Base-by-base conservation (phyloP, 2,888 invertebrate species). In the Volucella inflata region DNA sequence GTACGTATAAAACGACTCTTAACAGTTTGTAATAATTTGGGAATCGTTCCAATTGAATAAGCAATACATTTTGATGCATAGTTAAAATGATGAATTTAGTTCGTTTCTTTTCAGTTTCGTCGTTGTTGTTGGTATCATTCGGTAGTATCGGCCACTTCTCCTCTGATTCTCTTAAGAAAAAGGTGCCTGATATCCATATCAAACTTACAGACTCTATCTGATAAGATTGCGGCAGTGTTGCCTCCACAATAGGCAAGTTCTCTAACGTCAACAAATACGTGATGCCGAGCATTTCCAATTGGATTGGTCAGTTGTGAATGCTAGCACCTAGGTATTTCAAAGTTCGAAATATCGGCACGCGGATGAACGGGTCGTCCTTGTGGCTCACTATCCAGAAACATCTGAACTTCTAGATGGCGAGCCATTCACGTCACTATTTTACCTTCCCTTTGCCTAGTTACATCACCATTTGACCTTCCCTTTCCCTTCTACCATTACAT, bases 171-270 rank as follows among this genome's bases (percentile, higher is more conserved):
- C 30, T 60, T 46, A 60, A 44, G 44, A 60, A 44, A 46, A 44
- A 44, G 4, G 44, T 44, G n/a, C 60, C 60, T 21, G 21, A n/a
- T 44, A 42, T 4, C 60, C 60, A 44, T 8, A 21, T 42, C n/a
- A 21, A 60, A 46, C 2, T 46, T 44, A 44, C 0, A 8, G 8
- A 21, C 30, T 42, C 9, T 44, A n/a, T 60, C 11, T 21, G 30
- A n/a, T 30, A 42, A 42, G 9, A 30, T 60, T 46, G 60, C n/a
- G 60, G 60, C n/a, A 44, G 44, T 60, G 60, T 60, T 21, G 21
- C 60, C 30, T 60, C 60, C 50, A 40, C 11, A 71, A 14, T 60
- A 71, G 21, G 71, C 71, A 6, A 70, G 48, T 21, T 57, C 70
- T 11, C 55, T 46, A 0, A 55, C 55, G 53, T 68, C 55, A 3